Conservation (phyloP, 2,888 invertebrate species). For the Carcina quercana region DNA sequence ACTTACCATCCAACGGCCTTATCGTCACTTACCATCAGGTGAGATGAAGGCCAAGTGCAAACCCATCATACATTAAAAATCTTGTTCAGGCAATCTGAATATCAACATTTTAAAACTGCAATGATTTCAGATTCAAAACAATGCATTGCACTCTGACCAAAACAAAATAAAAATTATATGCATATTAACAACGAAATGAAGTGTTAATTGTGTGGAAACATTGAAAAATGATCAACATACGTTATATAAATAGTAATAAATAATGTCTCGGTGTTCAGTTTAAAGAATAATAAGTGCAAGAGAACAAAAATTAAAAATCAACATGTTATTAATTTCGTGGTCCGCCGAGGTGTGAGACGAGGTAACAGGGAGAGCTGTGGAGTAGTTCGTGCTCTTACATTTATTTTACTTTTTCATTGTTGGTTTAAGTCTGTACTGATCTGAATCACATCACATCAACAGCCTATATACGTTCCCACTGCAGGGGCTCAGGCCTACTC, state of each 20-base stretch:
- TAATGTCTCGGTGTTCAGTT: conserved; percentile 69
- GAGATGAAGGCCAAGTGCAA: too few relatives aligned
- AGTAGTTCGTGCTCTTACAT: conserved; percentile 20
- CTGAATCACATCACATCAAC: neutral
- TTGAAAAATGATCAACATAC: conserved; percentile 74
- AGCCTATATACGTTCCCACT: too few relatives aligned
- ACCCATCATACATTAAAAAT: too few relatives aligned
- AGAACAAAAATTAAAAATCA: conserved; percentile 70
- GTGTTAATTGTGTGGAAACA: conserved; percentile 73
- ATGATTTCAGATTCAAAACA: too few relatives aligned
- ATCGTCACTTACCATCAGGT: too few relatives aligned
- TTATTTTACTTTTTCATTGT: conserved; percentile 4
- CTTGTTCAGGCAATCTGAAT: too few relatives aligned
- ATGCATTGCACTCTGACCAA: too few relatives aligned
- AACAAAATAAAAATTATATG: too few relatives aligned
- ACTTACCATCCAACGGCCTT: too few relatives aligned
- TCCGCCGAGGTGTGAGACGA: conserved; percentile 67
- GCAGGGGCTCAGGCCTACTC: too few relatives aligned
- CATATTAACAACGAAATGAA: conserved; percentile 68
- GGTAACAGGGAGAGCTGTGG: conserved; percentile 33
- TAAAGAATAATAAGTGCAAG: conserved; percentile 73
- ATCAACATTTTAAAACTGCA: too few relatives aligned
- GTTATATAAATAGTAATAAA: conserved; percentile 74
- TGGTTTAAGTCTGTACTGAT: neutral
- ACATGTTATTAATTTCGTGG: conserved; percentile 71